Base-by-base conservation (phyloP, 2,888 invertebrate genomes). In the Drosophila conformis region DNA sequence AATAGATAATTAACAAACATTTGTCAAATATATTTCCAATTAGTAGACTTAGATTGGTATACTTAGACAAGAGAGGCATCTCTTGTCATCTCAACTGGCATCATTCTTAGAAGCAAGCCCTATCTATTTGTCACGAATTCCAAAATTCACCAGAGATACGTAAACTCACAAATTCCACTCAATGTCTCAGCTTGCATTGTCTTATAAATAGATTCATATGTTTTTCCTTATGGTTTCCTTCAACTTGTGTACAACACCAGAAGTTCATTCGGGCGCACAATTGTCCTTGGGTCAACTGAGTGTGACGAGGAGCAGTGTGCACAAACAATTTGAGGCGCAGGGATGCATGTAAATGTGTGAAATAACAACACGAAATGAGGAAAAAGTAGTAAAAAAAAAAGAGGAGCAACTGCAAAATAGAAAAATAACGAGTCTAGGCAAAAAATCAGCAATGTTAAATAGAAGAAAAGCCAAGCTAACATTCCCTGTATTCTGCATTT, bases 261-360 rank as follows among this genome's bases (percentile, higher is more conserved):
- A 53, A 40, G 73, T 48, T 72, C 46, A 72, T 21, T 60, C 61
- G 46, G 53, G 73, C 63, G 52, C 27, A 40, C 69, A 69, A 73
- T 72, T 69, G 62, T 60, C 72, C 72, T 46, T 46, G 73, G 46
- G 42, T 38, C 73, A 72, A 21, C 73, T 35, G 5, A 31, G 42
- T 18, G 54, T 21, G 48, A 18, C 15, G 29, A 46, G 21, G 56
- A 42, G 11, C 58, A 33, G 52, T 77, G 56, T 62, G 62, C 77
- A 64, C 67, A 82, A 78, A 64, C 63, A 82, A 82, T 78, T 78
- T 78, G 61, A 42, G 64, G 53, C 66, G 53, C 61, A 71, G 52
- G 72, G 60, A 76, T 69, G 49, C 65, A 76, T 76, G 76, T 75
- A 75, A 76, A 76, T 80, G 76, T 80, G 69, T 76, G 76, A 62